Percentiles rank a stretch among this genome's conserved stretches.
These are phyloP conservation scores for Clivina fossor DNA, from an alignment of 2,888 invertebrate species.

Conservation along the genomic window DNA sequence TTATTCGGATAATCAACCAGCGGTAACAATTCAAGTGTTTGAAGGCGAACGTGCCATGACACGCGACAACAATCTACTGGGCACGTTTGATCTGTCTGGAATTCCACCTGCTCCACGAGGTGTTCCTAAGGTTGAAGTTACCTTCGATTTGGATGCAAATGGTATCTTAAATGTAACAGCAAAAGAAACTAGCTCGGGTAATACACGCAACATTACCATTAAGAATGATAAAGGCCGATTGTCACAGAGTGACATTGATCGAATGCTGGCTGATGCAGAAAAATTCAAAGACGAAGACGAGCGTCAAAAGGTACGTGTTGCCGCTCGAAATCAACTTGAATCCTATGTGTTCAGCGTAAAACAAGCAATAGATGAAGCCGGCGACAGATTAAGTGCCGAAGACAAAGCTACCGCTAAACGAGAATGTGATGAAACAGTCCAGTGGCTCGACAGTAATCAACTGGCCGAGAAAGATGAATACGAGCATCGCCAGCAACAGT, in stretches of 20 bases:
- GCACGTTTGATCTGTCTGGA: constrained; percentile 66
- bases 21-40: constrained; percentile 61
- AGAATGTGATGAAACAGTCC: constrained; percentile 61
- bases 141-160: constrained; percentile 74
- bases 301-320: constrained; percentile 65
- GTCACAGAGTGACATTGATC: constrained; percentile 79
- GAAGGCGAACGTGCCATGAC: constrained; percentile 80
- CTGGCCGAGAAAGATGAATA: constrained; percentile 69
- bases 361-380: constrained; percentile 66
- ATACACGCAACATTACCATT: constrained; percentile 74
- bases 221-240: constrained; percentile 81
- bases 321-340: constrained; percentile 72
- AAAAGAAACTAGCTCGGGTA: constrained; percentile 63
- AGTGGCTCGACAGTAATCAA: constrained; percentile 69
- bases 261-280: constrained; percentile 76
- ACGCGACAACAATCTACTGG: constrained; percentile 72
- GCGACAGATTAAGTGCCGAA: constrained; percentile 61
- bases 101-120: constrained; percentile 71
- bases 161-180: constrained; percentile 64
- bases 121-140: constrained; percentile 69
- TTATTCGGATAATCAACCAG: constrained; percentile 68
- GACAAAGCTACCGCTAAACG: constrained; percentile 63
- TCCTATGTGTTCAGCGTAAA: constrained; percentile 68
- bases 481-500: constrained; percentile 61
- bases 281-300: constrained; percentile 72